A percentile compares a stretch with the other conserved stretches of the same genome.
Evolutionary conservation across 2,113 vertebrate genomes (phyloP).

Genomic region (Himantopus leucocephalus): DNA sequence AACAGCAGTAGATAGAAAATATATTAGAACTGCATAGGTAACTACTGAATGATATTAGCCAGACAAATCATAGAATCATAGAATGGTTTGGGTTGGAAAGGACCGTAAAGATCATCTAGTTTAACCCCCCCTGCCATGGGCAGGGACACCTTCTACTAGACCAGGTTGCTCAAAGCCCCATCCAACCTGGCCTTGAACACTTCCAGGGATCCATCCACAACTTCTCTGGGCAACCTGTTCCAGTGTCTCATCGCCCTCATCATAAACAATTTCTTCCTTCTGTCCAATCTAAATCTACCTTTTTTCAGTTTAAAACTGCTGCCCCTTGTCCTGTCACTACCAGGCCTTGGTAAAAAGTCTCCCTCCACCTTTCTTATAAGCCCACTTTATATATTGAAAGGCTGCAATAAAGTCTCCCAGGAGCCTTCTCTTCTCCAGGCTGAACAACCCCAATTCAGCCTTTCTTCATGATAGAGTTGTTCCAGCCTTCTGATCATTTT

Average conservation of each 20-base stretch:
- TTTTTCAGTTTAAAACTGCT: neutral
- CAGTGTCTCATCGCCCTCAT: neutral
- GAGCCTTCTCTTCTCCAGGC: neutral
- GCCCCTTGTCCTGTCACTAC: neutral
- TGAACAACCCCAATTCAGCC: neutral
- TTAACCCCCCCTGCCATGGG: neutral
- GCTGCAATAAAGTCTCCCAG: rapidly evolving
- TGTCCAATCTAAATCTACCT: neutral
- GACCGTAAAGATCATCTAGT: neutral
- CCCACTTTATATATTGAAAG: neutral
- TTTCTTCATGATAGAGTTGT: neutral
- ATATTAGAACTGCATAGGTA: neutral
- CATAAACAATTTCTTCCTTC: neutral
- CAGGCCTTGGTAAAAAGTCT: neutral
- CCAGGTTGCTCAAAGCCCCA: neutral
- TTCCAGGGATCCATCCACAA: rapidly evolving
- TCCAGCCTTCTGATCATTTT: neutral
- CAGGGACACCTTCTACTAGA: neutral
- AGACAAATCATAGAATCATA: neutral
- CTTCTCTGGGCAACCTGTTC: neutral
- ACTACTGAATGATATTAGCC: neutral
- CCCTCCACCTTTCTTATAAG: neutral
- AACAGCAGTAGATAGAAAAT: neutral
- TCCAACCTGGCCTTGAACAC: neutral
- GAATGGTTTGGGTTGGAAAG: neutral